Evolutionary conservation across 2,797 vertebrate species (phyloP).

Genomic region (Capromys pilorides): DNA sequence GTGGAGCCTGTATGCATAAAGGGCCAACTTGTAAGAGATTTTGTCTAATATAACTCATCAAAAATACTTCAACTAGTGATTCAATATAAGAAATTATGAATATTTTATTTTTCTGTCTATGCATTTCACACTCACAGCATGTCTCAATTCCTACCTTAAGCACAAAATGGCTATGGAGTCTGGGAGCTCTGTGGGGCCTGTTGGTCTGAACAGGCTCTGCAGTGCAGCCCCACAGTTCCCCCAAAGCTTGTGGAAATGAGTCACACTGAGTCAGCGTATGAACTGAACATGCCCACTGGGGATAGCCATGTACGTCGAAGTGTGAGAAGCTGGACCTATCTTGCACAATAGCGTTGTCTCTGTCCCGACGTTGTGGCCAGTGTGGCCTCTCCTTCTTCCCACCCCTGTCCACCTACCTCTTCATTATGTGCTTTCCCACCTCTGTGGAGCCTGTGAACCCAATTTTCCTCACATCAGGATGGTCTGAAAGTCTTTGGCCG

Average conservation of each 20-base stretch:
- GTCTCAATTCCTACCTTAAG: neutral
- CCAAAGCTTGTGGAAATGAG: neutral
- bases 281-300: neutral
- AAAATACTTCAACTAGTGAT: neutral
- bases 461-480: conserved; percentile 91
- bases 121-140: neutral
- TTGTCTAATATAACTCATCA: neutral
- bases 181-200: neutral
- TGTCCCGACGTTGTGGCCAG: neutral
- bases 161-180: neutral
- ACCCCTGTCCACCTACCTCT: conserved; percentile 85
- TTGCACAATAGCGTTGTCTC: neutral
- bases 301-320: neutral
- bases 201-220: neutral
- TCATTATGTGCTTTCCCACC: conserved; percentile 94
- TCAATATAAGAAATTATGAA: neutral
- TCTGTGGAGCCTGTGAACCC: conserved; percentile 94
- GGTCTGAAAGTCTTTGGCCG: conserved; percentile 92
- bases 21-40: neutral
- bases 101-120: neutral
- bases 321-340: neutral
- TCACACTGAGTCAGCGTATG: neutral
- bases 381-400: accelerated
- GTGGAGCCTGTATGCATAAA: neutral
- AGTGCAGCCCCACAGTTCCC: neutral